Base-by-base conservation (phyloP, 2,888 invertebrate genomes). In the Erynnis tages region DNA sequence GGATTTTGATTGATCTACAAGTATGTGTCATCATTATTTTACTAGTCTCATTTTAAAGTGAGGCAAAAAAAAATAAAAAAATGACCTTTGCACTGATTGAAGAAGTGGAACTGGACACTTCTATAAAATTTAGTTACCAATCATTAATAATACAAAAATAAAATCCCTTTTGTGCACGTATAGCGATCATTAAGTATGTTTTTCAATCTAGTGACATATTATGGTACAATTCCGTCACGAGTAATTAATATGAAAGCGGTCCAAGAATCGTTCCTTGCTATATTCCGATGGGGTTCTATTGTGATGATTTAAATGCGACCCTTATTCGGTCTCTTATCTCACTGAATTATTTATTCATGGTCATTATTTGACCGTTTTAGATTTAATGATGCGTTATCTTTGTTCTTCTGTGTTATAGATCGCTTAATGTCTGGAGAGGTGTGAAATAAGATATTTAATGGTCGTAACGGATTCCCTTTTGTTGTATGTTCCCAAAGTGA, bases 331-430 rank as follows among this genome's bases (percentile, higher is more conserved):
- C 69, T 70, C 71, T 81, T 80, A 83, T 83, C 85, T 78, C 67
- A 76, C 68, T 76, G 59, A 69, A 83, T 82, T 78, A 87, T 85
- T 87, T 88, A 88, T 88, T 88, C 84, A 85, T 85, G 89, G 89
- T 88, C 88, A 89, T 89, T 88, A 88, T 88, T 88, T 88, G 88
- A 87, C 88, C 88, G 80, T 88, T 87, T 85, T 74, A 61, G 68
- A 76, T 79, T 80, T 88, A 86, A 88, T 89, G 87, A 85, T 84
- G 80, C 80, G 76, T 70, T 67, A 76, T 78, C 79, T 73, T 86
- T 88, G 87, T 86, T 83, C 81, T 82, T 77, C 71, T 71, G 62
- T 73, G 73, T 74, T 76, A 71, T 73, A 74, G 73, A 73, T 76
- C 76, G 75, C 83, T 79, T 76, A 79, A 73, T 73, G 69, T 79